Evolutionary conservation across 2,113 vertebrate species (phyloP).

Genomic region (Larimichthys polyactis): DNA sequence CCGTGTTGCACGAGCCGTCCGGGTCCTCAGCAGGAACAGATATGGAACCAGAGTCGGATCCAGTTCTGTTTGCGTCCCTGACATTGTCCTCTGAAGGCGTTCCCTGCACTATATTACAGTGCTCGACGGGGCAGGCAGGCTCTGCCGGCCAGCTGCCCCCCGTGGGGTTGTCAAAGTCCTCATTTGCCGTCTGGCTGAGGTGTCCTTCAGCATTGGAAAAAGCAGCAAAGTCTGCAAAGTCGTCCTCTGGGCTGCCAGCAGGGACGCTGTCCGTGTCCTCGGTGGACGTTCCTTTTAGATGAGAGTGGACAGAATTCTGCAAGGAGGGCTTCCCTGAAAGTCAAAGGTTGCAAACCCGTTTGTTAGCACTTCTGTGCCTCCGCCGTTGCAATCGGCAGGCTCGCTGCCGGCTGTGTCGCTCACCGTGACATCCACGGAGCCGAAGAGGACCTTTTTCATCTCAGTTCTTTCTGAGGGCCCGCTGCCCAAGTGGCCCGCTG

Average conservation of each 20-base stretch:
- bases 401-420: slow-evolving; percentile 50
- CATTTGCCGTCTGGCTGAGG: slow-evolving; percentile 64
- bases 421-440: slow-evolving; percentile 53
- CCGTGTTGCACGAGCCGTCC: slow-evolving; percentile 57
- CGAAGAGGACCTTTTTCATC: slow-evolving; percentile 64
- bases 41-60: slow-evolving; percentile 26
- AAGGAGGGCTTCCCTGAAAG: slow-evolving; percentile 71
- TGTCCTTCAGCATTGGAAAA: slow-evolving; percentile 83
- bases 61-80: slow-evolving; percentile 67
- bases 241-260: slow-evolving; percentile 78
- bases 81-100: slow-evolving; percentile 64
- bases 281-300: slow-evolving; percentile 76
- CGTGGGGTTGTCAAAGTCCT: slow-evolving; percentile 57
- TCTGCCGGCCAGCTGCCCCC: slow-evolving; percentile 69
- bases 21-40: slow-evolving; percentile 17
- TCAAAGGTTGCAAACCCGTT: slow-evolving; percentile 90
- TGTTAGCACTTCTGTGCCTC: slow-evolving; percentile 88
- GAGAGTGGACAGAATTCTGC: slow-evolving; percentile 58
- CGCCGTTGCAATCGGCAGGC: slow-evolving; percentile 85
- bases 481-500: slow-evolving; percentile 82
- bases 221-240: slow-evolving; percentile 92
- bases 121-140: slow-evolving; percentile 55
- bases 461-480: slow-evolving; percentile 77
- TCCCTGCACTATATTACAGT: slow-evolving; percentile 48
- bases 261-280: slow-evolving; percentile 72